phyloP scores from a whole-genome alignment of 2,113 vertebrate species.

The Salvelinus fontinalis region DNA sequence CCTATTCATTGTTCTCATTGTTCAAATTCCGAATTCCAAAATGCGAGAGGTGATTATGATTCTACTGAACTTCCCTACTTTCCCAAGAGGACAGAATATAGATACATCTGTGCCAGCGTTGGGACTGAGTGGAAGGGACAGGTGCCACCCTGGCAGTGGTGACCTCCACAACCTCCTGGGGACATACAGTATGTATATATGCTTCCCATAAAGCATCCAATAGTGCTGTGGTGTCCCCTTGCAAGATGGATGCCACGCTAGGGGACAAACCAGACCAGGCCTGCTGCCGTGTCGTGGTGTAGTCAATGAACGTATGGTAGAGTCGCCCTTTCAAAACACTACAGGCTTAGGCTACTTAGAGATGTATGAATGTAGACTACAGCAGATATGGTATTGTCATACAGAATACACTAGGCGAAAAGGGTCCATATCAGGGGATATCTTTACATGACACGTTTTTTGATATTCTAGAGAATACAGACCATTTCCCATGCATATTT shows the following conservation, averaged over 20 bases:
- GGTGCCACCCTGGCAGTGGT: conserved; percentile 63
- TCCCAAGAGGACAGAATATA: conserved; percentile 46
- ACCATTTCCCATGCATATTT: no score
- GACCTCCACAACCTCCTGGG: conserved; percentile 63
- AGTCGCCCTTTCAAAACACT: background rate
- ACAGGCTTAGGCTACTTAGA: background rate
- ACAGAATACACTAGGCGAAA: no score
- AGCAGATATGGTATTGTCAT: background rate
- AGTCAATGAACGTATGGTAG: background rate
- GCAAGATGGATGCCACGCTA: conserved; percentile 49
- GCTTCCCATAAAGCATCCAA: conserved; percentile 67
- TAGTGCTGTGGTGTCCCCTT: conserved; percentile 69
- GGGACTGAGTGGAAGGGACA: conserved; percentile 62
- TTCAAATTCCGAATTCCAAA: background rate
- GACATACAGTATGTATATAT: conserved; percentile 45
- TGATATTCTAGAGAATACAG: no score
- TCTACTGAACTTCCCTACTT: conserved; percentile 9
- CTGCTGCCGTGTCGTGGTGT: conserved; percentile 26
- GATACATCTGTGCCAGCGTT: conserved; percentile 63
- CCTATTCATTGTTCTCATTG: background rate
- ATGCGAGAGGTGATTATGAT: conserved; percentile 1
- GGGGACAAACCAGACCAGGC: conserved; percentile 60
- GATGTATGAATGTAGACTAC: background rate
- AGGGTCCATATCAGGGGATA: no score
- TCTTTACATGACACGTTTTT: no score